Evolutionary conservation across 2,888 invertebrate species (phyloP), one percentile per base, ranked within the genome.

Genomic region (Tipula confusa): DNA sequence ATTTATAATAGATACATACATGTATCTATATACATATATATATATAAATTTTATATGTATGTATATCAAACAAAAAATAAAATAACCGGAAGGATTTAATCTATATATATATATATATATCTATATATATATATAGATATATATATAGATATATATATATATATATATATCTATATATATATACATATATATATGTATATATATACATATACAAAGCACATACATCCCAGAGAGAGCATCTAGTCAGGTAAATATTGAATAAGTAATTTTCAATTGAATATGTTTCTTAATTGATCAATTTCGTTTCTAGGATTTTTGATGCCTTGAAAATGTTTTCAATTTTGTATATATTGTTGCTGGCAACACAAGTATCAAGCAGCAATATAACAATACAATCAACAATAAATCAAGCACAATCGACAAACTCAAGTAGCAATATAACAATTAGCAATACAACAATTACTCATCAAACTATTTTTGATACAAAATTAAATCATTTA

Each of bases 401-500:
- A 83, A 79, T 83, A 83, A 64, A 64, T 11, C 64, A 64, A 64
- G 18, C 64, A 6, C 64, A 64, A 24, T 18, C 64, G 24, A 83
- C 64, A 80, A 83, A 83, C 18, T 84, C 84, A 81, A 85, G 48
- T 84, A 82, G 48, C 18, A 84, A 82, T 84, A 85, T 82, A 82
- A 84, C 85, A 84, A 84, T 86, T 83, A 89, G 87, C 85, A 89
- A 87, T 84, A 88, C 89, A 33, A 84, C 84, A 43, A 89, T 90
- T 36, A 89, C 89, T 80, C 88, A 88, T 85, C 87, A 87, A 83
- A 87, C 87, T 36, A 87, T 87, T 84, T 90, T 90, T 84, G 89
- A 89, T 85, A 89, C 89, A 3, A 86, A 85, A 29, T 95, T 97
- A 91, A 96, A 97, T 90, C 97, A 97, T 89, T 92, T 98, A 87